Conservation (phyloP, 92 coral and sea anemone genomes). For the Umimayanthus chanpuru region DNA sequence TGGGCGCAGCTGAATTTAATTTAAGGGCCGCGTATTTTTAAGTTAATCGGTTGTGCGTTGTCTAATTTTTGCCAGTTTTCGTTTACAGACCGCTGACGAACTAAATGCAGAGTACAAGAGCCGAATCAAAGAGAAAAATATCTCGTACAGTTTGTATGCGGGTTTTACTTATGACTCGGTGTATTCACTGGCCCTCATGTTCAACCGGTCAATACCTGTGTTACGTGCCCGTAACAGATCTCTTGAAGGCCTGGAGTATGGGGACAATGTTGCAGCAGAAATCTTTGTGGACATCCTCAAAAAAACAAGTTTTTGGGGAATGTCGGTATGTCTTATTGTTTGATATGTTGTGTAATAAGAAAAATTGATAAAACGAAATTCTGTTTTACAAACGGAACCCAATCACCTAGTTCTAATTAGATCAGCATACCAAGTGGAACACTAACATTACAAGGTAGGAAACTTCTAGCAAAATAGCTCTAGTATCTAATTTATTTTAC, state of each 20-base stretch:
- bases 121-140: conserved; percentile 38
- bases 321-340: conserved; percentile 67
- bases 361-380: too few species aligned
- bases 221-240: conserved; percentile 66
- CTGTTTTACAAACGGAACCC: not conserved
- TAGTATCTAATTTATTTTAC: too few species aligned
- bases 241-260: conserved; percentile 57
- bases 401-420: not conserved
- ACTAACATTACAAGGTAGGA: too few species aligned
- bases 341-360: too few species aligned
- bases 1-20: too few species aligned
- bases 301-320: conserved; percentile 72
- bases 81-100: conserved; percentile 63
- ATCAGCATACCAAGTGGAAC: not conserved
- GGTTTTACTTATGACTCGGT: conserved; percentile 80
- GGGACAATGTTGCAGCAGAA: conserved; percentile 44
- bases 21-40: too few species aligned
- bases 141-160: conserved; percentile 60
- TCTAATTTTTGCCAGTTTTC: not conserved
- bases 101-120: conserved; percentile 57
- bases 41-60: not conserved
- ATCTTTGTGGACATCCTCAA: conserved; percentile 53
- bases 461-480: too few species aligned
- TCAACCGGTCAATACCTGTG: conserved; percentile 68
- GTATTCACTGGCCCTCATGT: conserved; percentile 80